A percentile compares a stretch with the other conserved stretches of the same genome.
Conservation (phyloP, 2,888 invertebrate species). For the Plagiodera versicolora region DNA sequence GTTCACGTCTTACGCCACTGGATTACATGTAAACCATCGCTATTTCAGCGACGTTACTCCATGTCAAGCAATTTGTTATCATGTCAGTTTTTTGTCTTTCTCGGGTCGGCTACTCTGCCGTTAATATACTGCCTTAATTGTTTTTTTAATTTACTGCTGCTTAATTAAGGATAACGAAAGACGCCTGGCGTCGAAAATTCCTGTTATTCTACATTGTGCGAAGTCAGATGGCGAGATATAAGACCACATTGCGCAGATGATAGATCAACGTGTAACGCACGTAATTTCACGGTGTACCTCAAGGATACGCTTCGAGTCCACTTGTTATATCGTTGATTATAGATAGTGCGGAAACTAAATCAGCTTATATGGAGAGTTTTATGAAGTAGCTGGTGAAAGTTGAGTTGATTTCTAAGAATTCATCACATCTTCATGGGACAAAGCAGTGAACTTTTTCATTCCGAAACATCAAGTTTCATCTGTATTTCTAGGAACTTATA, state of each 20-base stretch:
- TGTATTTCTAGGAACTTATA: neutral
- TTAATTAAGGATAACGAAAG: constrained; percentile 1
- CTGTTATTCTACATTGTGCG: neutral
- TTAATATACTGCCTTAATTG: constrained; percentile 3
- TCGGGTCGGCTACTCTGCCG: neutral
- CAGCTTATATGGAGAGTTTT: too few relatives aligned
- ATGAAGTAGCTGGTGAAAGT: too few relatives aligned
- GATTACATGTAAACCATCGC: constrained; percentile 4
- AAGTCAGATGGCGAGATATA: neutral
- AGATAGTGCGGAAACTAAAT: neutral
- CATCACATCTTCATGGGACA: too few relatives aligned
- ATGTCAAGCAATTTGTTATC: constrained; percentile 13
- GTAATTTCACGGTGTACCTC: neutral
- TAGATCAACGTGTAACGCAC: neutral
- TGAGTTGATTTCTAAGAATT: too few relatives aligned
- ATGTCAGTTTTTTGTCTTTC: constrained; percentile 14
- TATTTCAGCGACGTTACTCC: constrained; percentile 8
- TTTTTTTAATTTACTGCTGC: neutral
- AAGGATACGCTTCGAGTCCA: neutral
- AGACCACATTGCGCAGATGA: neutral
- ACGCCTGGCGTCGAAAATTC: neutral
- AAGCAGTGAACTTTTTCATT: too few relatives aligned
- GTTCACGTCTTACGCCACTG: constrained; percentile 2
- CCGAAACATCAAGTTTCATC: too few relatives aligned
- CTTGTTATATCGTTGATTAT: neutral